Evolutionary conservation across 2,113 vertebrate genomes (phyloP).

Genomic region (Colius striatus): DNA sequence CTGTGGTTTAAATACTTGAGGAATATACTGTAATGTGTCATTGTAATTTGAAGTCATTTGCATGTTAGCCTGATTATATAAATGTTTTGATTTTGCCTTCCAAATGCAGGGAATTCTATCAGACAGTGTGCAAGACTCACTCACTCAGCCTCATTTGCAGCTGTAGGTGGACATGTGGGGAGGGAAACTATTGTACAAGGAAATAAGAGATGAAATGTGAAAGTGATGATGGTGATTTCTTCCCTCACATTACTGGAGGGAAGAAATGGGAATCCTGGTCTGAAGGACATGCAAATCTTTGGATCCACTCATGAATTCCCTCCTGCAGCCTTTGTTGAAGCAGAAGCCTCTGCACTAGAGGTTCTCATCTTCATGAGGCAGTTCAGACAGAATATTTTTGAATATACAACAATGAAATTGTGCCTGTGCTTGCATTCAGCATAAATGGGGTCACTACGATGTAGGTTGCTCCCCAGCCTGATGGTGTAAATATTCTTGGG

Average conservation of each 20-base stretch:
- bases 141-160: background rate
- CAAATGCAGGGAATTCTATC: background rate
- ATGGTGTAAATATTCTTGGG: background rate
- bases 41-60: constrained; percentile 34
- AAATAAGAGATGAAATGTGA: background rate
- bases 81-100: constrained; percentile 3
- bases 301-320: background rate
- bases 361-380: fast-evolving
- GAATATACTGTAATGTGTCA: constrained; percentile 6
- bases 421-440: fast-evolving
- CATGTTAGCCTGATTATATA: constrained; percentile 17
- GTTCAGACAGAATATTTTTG: background rate
- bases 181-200: background rate
- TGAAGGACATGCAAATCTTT: background rate
- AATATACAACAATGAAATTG: background rate
- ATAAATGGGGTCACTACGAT: background rate
- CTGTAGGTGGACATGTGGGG: background rate
- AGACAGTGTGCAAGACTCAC: background rate
- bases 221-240: background rate
- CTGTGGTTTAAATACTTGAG: constrained; percentile 57
- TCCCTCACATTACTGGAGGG: background rate
- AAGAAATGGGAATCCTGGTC: background rate
- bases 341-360: background rate
- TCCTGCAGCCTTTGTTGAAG: background rate
- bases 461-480: background rate